Conservation (phyloP, 1,140 invertebrate genomes). For the Leptonema lineaticorne region DNA sequence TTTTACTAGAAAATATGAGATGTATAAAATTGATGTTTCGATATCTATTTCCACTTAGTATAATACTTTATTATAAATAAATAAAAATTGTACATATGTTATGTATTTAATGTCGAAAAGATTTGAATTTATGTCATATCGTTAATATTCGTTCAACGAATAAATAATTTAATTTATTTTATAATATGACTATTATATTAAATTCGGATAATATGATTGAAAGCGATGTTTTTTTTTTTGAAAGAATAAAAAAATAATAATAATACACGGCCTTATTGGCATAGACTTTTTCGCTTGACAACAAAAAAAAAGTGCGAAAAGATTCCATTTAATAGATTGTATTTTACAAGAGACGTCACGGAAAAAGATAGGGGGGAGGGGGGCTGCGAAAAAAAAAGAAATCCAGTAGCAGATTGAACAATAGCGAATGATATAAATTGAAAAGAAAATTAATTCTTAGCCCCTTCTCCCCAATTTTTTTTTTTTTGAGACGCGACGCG, state of each 20-base stretch:
- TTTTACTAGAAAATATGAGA: too few relatives aligned
- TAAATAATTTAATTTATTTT: not conserved
- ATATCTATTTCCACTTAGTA: too few relatives aligned
- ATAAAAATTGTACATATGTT: too few relatives aligned
- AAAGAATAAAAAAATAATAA: not conserved
- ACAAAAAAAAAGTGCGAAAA: not conserved
- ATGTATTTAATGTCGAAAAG: too few relatives aligned
- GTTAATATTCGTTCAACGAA: not conserved
- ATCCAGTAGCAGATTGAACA: not conserved
- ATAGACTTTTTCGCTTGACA: too few relatives aligned
- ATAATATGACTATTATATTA: too few relatives aligned
- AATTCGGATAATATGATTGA: not conserved
- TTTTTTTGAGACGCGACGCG: not conserved
- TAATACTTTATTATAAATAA: too few relatives aligned
- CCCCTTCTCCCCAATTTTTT: too few relatives aligned
- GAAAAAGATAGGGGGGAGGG: not conserved
- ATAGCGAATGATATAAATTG: not conserved
- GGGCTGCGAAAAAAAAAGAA: not conserved
- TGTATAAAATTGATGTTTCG: too few relatives aligned
- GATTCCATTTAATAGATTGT: not conserved
- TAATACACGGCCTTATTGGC: too few relatives aligned
- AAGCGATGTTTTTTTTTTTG: not conserved
- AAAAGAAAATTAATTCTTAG: constrained; percentile 10
- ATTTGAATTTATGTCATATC: too few relatives aligned
- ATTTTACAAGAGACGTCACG: not conserved